Percentiles rank a stretch among this genome's conserved stretches.
Evolutionary conservation across 2,888 invertebrate genomes (phyloP).

Genomic region (Sturmia bella): DNA sequence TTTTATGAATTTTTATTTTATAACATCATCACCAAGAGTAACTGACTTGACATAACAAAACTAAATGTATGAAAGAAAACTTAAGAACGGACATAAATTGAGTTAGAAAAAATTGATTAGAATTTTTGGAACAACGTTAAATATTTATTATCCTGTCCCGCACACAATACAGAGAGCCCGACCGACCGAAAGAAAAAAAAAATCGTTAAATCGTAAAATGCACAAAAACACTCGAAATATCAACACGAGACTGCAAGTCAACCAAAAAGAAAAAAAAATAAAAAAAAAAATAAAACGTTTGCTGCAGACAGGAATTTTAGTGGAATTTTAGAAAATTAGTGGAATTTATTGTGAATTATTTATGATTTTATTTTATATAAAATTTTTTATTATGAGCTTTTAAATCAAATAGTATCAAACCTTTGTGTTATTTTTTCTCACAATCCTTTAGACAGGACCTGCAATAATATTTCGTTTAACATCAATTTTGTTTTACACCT

Average conservation of each 20-base stretch:
- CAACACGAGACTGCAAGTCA: too few species aligned
- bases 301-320: too few species aligned
- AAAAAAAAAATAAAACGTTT: conserved; percentile 9
- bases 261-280: not conserved
- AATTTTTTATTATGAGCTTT: not conserved
- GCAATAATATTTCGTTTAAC: not conserved
- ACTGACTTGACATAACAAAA: conserved; percentile 62
- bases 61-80: conserved; percentile 36
- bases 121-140: too few species aligned
- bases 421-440: not conserved
- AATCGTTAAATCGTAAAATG: too few species aligned
- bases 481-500: not conserved
- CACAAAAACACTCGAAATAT: too few species aligned
- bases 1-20: not conserved
- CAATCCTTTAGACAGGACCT: conserved; percentile 48
- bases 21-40: conserved; percentile 57
- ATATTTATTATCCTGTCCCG: too few species aligned
- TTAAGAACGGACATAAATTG: not conserved
- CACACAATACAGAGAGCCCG: too few species aligned
- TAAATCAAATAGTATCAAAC: not conserved
- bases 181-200: too few species aligned
- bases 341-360: too few species aligned
- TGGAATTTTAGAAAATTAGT: too few species aligned
- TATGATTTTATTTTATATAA: not conserved
- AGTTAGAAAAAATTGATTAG: too few species aligned